Base-by-base conservation (phyloP, 2,888 invertebrate species). In the Keiferia lycopersicella region DNA sequence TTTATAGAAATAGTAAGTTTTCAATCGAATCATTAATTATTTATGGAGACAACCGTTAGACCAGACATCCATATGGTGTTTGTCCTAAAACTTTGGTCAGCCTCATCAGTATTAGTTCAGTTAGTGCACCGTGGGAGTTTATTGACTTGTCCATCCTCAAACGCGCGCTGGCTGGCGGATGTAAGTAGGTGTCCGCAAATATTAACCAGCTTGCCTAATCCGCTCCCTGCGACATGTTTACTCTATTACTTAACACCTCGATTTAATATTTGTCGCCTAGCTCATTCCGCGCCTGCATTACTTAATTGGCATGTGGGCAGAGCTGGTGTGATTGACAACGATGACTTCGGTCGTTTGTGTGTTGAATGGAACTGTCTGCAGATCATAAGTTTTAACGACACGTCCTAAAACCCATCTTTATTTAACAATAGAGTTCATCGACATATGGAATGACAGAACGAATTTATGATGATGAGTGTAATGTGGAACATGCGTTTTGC, bases 111-210 rank as follows among this genome's bases (percentile, higher is more conserved):
- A 56, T 56, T 56, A 56, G 12, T 45, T 45, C 18, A 18, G 61
- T 38, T 61, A 18, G 51, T 30, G 73, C 68, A 34, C 16, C 67
- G 86, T 87, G 83, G 86, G 83, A 85, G 87, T 85, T 80, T 86
- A 83, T 86, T 86, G 82, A 86, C 86, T 82, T 71, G 78, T 75
- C 70, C 68, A 68, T 70, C 65, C 73, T 68, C 66, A 68, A 67
- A 68, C 75, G 75, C 75, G 79, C 80, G 82, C 88, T 84, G 81
- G 84, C 86, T 86, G 81, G 86, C 84, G 84, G 84, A 86, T 82
- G 91, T 88, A 84, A 89, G 90, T 88, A 85, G 89, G 89, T 84
- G 90, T 88, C 73, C 80, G 87, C 90, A 90, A 90, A 91, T 91
- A 90, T 91, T 90, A 78, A 81, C 56, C 56, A 56, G 56, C 84